Percentiles rank a stretch among this genome's conserved stretches.
Evolutionary conservation across 2,888 invertebrate species (phyloP).

Genomic region (Piscicola geometra): DNA sequence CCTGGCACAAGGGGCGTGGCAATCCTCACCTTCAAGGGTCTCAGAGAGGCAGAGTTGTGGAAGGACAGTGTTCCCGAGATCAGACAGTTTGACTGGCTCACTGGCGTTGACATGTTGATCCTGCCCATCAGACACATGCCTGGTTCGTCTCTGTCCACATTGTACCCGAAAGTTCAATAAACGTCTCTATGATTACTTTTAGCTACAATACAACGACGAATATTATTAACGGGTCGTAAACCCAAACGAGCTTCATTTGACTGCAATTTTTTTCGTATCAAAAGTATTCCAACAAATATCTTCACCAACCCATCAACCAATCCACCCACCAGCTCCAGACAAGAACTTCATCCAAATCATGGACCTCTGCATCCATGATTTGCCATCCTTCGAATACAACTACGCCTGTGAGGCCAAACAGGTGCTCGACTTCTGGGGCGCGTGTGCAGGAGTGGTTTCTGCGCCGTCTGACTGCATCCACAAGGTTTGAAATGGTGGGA

Average conservation of each 20-base stretch:
- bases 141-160: no score
- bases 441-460: slow-evolving; percentile 36
- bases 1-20: slow-evolving; percentile 39
- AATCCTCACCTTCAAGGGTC: slow-evolving; percentile 36
- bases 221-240: no score
- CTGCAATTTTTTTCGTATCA: no score
- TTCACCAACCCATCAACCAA: no score
- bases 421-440: slow-evolving; percentile 34
- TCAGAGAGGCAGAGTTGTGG: slow-evolving; percentile 41
- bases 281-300: no score
- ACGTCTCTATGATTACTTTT: no score
- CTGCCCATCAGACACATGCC: slow-evolving; percentile 37
- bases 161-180: no score
- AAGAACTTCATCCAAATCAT: slow-evolving; percentile 39
- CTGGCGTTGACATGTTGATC: slow-evolving; percentile 40
- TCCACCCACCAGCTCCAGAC: slow-evolving; percentile 32
- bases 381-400: slow-evolving; percentile 33
- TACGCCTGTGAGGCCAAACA: slow-evolving; percentile 33
- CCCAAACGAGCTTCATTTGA: no score
- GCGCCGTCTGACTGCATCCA: slow-evolving; percentile 33
- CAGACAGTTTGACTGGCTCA: slow-evolving; percentile 41
- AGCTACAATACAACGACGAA: no score
- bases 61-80: slow-evolving; percentile 41
- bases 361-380: slow-evolving; percentile 38
- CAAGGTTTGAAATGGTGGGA: neutral